phyloP scores from a whole-genome alignment of 2,888 invertebrate genomes.

The Thereva unica region DNA sequence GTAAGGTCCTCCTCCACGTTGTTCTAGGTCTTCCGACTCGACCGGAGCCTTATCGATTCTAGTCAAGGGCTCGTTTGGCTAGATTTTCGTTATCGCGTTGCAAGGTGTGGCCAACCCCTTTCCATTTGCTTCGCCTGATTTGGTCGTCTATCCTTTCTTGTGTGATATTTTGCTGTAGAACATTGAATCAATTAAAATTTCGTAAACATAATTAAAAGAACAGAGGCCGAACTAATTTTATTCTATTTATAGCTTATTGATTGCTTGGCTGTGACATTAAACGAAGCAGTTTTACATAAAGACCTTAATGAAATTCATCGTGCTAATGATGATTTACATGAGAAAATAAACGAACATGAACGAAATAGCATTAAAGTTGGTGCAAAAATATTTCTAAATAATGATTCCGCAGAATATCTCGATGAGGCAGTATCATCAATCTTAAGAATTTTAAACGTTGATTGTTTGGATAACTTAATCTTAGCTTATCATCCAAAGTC shows the following conservation, averaged over 20 bases:
- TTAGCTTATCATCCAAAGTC: constrained; percentile 71
- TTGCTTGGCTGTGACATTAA: constrained; percentile 66
- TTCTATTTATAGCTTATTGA: constrained; percentile 62
- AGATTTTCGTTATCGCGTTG: too few species aligned
- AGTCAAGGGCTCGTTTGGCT: too few species aligned
- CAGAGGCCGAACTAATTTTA: neutral
- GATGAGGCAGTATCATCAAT: constrained; percentile 75
- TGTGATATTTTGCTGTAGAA: too few species aligned
- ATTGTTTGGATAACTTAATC: constrained; percentile 79
- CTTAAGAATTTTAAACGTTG: constrained; percentile 70
- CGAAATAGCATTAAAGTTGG: constrained; percentile 80
- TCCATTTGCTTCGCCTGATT: too few species aligned
- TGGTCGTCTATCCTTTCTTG: too few species aligned
- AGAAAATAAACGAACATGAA: constrained; percentile 70
- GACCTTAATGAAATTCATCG: constrained; percentile 63
- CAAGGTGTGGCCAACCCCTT: too few species aligned
- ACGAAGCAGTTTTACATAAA: constrained; percentile 47
- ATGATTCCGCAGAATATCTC: constrained; percentile 67
- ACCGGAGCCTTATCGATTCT: too few species aligned
- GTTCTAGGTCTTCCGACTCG: too few species aligned
- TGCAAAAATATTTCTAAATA: constrained; percentile 83
- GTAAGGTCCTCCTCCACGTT: too few species aligned
- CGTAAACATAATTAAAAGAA: too few species aligned
- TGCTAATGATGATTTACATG: constrained; percentile 65
- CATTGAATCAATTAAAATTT: too few species aligned